Conservation (phyloP, 2,888 invertebrate genomes). For the Alloscopus bannaensis region DNA sequence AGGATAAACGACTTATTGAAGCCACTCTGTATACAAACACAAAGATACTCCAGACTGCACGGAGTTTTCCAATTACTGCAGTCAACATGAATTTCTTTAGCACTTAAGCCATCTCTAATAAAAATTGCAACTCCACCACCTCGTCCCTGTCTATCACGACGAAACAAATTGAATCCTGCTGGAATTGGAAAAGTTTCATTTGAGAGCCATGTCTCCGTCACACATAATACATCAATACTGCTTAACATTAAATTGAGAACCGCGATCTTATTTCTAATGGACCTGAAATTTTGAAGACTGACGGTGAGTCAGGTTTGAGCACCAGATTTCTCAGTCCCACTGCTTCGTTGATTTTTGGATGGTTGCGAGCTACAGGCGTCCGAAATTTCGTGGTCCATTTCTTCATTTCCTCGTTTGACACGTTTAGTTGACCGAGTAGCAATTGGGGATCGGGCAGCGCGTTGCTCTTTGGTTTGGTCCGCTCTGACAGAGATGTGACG, state of each 20-base stretch:
- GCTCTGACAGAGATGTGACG: neutral
- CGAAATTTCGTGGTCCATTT: too few species aligned
- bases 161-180: neutral
- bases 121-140: conserved; percentile 10
- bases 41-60: neutral
- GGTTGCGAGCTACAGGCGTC: neutral
- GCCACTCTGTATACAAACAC: neutral
- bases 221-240: conserved; percentile 2
- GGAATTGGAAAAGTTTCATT: neutral
- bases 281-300: conserved; percentile 4
- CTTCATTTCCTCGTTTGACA: neutral
- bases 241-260: neutral
- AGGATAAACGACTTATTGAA: neutral
- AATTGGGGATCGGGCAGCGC: neutral
- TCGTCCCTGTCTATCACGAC: neutral
- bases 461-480: neutral
- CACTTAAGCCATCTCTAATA: neutral
- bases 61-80: neutral
- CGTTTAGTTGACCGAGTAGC: neutral
- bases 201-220: conserved; percentile 1
- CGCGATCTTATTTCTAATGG: neutral
- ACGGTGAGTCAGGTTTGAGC: neutral
- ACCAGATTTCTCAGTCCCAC: neutral
- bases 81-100: neutral
- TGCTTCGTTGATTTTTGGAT: neutral